phyloP scores from a whole-genome alignment of 2,797 vertebrate species.

The Lycodopsis pacificus region DNA sequence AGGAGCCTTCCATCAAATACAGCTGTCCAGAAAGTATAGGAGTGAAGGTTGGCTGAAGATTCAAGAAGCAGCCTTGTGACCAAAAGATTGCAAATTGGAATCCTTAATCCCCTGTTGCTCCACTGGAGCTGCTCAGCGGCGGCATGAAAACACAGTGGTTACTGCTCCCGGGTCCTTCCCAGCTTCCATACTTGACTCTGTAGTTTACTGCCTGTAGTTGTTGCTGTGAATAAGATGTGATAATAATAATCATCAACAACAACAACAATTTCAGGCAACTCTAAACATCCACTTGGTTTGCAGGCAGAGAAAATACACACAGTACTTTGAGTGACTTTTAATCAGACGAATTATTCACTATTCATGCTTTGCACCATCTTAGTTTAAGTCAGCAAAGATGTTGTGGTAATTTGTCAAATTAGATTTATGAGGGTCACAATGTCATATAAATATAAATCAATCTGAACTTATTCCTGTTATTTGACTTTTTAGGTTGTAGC shows the following conservation, averaged over 20 bases:
- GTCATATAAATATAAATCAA: neutral
- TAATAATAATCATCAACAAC: constrained; percentile 1
- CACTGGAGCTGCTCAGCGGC: constrained; percentile 54
- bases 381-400: constrained; percentile 8
- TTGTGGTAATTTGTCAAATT: constrained; percentile 26
- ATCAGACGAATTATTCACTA: constrained; percentile 40
- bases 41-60: constrained; percentile 40
- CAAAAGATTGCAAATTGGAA: constrained; percentile 62
- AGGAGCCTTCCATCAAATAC: constrained; percentile 3
- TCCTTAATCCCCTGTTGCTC: constrained; percentile 60
- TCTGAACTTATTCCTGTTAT: neutral
- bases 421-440: constrained; percentile 21
- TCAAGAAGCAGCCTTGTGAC: constrained; percentile 46
- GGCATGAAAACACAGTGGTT: neutral
- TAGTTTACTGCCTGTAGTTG: neutral
- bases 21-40: constrained; percentile 13
- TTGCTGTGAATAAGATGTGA: neutral
- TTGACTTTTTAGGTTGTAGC: neutral
- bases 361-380: constrained; percentile 46
- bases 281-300: neutral
- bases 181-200: neutral
- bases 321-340: constrained; percentile 9
- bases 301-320: constrained; percentile 3
- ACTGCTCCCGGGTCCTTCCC: neutral
- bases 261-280: neutral